Evolutionary conservation across 2,113 vertebrate species (phyloP), one percentile per base, ranked within the genome.

Genomic region (Silurus asotus): DNA sequence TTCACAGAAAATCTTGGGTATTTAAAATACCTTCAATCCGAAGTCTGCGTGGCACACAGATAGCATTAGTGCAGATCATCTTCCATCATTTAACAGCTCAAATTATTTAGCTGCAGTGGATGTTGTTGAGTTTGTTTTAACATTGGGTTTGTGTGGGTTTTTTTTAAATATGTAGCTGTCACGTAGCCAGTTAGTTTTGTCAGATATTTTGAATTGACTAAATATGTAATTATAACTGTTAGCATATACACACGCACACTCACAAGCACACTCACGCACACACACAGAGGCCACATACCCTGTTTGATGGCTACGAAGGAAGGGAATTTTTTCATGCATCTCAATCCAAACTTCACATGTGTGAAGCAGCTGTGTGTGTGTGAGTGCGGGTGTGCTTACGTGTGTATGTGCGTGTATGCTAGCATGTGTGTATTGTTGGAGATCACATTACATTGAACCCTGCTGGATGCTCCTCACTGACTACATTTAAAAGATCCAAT

Each of bases 381-480:
- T 49, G 67, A 19, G 58, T 61, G 85, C 82, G 84, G 28, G 62
- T 28, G 84, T 82, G 85, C 80, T 82, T 82, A 82, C 19, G 67
- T 82, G 85, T 62, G 59, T 67, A 58, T 79, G 75, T 53, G 76
- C 64, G 76, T 85, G 69, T 49, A 69, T 80, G 51, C 28, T 81
- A 45, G 65, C 67, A 65, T 82, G 78, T 86, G 78, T 81, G 23
- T 81, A 81, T 87, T 87, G 25, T 86, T 85, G 82, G 69, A 85
- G 67, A 89, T 86, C 82, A 82, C 75, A 81, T 82, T 83, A 88
- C 88, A 75, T 84, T 89, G 84, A 76, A 81, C 84, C 87, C 87
- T 58, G 70, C 82, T 89, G 86, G 80, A 82, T 86, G 78, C 56
- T 84, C 58, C 67, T 80, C 83, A 83, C 85, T 87, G 86, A 87